A percentile compares a stretch with the other conserved stretches of the same genome.
Evolutionary conservation across 2,113 vertebrate genomes (phyloP).

Genomic region (Rafetus swinhoei): DNA sequence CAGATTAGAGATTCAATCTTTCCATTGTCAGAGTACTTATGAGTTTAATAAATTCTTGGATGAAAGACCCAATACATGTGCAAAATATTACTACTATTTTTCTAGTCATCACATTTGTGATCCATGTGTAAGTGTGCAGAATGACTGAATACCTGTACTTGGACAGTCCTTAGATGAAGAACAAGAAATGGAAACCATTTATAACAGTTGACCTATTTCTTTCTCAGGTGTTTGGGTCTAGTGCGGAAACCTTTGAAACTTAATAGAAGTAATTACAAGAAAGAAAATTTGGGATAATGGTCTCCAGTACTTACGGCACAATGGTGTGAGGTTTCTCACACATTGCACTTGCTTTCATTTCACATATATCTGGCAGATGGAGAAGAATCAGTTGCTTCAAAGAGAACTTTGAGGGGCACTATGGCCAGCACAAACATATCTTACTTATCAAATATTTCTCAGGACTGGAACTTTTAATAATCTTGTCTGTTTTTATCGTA

Average conservation of each 20-base stretch:
- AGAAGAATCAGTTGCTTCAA: slow-evolving; percentile 24
- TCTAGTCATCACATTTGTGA: slow-evolving; percentile 31
- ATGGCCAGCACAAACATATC: slow-evolving; percentile 2
- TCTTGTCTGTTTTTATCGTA: slow-evolving; percentile 15
- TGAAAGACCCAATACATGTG: not conserved
- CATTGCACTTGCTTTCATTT: slow-evolving; percentile 4
- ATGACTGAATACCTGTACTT: not conserved
- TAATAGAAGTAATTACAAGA: not conserved
- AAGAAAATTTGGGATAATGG: not conserved
- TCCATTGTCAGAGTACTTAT: not conserved
- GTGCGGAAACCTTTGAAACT: not conserved
- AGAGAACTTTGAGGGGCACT: not conserved
- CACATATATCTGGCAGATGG: not conserved
- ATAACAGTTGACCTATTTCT: slow-evolving; percentile 17
- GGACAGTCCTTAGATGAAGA: not conserved
- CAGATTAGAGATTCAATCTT: not conserved
- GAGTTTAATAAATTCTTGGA: not conserved
- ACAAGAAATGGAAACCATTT: slow-evolving; percentile 39
- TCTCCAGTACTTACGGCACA: not conserved
- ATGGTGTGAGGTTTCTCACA: not conserved
- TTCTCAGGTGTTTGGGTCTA: not conserved
- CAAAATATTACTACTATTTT: slow-evolving; percentile 21
- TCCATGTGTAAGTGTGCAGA: slow-evolving; percentile 19
- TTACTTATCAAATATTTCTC: slow-evolving; percentile 20
- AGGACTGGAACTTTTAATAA: slow-evolving; percentile 24